phyloP scores from a whole-genome alignment of 1,140 invertebrate species.

The Pseudomyrmex concolor region DNA sequence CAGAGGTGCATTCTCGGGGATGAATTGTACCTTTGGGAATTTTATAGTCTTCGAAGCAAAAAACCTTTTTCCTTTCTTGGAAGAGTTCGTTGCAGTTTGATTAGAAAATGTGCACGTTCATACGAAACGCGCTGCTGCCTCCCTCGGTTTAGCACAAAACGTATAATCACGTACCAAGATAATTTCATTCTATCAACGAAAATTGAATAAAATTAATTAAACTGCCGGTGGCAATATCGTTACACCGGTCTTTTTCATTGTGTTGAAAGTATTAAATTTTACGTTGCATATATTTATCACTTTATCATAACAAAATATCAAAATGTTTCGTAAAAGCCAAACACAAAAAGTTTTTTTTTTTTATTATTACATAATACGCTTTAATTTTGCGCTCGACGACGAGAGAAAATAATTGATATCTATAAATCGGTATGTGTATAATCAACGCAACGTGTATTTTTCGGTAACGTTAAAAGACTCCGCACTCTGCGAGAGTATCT shows the following conservation, averaged over 20 bases:
- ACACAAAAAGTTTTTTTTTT: no score
- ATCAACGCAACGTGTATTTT: background rate
- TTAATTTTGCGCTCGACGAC: no score
- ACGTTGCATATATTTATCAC: no score
- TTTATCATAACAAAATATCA: no score
- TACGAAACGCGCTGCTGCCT: background rate
- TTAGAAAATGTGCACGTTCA: background rate
- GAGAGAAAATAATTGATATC: background rate
- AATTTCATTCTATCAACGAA: background rate
- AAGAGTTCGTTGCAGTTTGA: conserved; percentile 15
- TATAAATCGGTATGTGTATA: no score
- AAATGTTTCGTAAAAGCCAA: no score
- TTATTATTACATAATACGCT: no score
- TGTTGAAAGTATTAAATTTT: no score
- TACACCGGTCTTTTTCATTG: no score
- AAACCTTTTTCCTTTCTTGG: background rate
- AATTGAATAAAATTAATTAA: no score
- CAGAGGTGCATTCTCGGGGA: conserved; percentile 6
- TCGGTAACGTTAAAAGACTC: conserved; percentile 4
- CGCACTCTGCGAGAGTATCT: no score
- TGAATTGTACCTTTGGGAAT: background rate
- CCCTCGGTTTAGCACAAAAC: background rate
- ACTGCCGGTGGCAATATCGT: no score
- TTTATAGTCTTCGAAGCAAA: background rate
- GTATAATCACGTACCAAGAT: background rate